Conservation (phyloP, 2,888 invertebrate genomes). For the Nephrotoma flavescens region DNA sequence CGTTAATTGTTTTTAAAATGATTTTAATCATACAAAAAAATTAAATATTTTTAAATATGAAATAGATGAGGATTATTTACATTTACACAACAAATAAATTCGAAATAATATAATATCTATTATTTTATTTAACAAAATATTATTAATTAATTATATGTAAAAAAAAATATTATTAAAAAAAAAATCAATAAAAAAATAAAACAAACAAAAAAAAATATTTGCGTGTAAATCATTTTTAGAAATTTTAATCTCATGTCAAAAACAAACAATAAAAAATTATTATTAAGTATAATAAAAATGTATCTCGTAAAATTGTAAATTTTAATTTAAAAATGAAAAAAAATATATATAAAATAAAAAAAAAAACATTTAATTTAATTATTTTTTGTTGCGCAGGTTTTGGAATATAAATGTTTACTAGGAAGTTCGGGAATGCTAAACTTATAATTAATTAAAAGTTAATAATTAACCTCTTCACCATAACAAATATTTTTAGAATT, state of each 20-base stretch:
- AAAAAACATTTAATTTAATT: not conserved
- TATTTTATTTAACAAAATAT: not conserved
- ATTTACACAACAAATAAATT: not conserved
- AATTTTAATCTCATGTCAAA: not conserved
- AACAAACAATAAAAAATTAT: not conserved
- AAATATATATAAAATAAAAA: not conserved
- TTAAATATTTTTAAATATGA: not conserved
- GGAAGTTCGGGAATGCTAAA: too few species aligned
- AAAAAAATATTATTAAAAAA: not conserved
- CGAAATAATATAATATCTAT: not conserved
- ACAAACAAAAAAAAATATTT: not conserved
- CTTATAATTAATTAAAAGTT: too few species aligned
- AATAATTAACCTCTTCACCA: too few species aligned
- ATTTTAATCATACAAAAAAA: not conserved
- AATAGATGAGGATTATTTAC: not conserved
- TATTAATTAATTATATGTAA: not conserved
- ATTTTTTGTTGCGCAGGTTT: not conserved
- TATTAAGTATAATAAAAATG: not conserved
- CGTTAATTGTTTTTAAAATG: not conserved
- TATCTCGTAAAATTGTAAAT: not conserved
- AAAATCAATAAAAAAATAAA: not conserved
- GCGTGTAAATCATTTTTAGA: not conserved
- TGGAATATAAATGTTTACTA: too few species aligned
- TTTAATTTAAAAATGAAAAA: not conserved
- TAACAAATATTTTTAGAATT: too few species aligned